Base-by-base conservation (phyloP, 1,140 invertebrate genomes). In the Anastrepha obliqua region DNA sequence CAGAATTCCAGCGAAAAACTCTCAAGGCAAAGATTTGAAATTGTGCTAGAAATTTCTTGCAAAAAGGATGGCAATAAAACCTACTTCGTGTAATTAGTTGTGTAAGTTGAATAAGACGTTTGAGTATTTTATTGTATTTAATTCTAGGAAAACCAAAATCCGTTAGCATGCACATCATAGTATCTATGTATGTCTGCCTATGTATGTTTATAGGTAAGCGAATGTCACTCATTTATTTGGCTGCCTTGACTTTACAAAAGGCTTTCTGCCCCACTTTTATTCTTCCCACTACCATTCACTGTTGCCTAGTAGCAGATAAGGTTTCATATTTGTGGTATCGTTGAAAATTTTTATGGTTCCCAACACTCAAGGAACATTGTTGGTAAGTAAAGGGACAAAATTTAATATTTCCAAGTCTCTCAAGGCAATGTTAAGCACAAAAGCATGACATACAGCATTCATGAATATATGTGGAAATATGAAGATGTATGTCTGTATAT, bases 321-420 rank as follows among this genome's bases (percentile, higher is more conserved):
- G 39, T 74, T 81, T 87, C 58, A 62, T 60, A 59, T 62, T 74
- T 59, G 74, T 74, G 65, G 39, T 78, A 13, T 74, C 42, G 86
- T 87, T 39, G 67, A 74, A 62, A 85, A 92, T 90, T 91, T 91
- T 92, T 92, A 90, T 92, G 90, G 89, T 91, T 91, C 90, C 89
- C 88, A 89, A 90, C 91, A 90, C 90, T 92, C 91, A 90, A 90
- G 91, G 90, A 91, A 92, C 91, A 92, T 92, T 92, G 92, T 90
- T 92, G 90, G 39, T 44, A 74, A 92, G 91, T 92, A 90, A 91
- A 91, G 91, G 92, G 91, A 91, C 91, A 91, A 92, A 29, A 92
- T 92, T 92, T 92, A 92, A 92, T 92, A 91, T 92, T 91, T 90
- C 89, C 64, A 39, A 70, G n/a, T 55, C 51, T 11, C 51, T 55